Evolutionary conservation across 2,797 vertebrate species (phyloP), one percentile per base, ranked within the genome.

Genomic region (Podarcis lilfordi): DNA sequence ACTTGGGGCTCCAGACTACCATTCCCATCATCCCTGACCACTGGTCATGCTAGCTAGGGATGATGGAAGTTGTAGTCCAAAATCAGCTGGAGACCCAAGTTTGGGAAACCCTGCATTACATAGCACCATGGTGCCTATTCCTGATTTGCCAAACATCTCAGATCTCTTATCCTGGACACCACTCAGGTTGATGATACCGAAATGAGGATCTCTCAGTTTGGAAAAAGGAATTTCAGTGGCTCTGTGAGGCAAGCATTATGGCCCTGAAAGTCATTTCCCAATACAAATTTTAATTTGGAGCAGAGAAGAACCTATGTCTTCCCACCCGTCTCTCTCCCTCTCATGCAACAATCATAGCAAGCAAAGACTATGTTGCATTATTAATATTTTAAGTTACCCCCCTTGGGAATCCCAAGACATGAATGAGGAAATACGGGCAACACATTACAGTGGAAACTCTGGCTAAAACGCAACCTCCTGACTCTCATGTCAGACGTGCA

Each of bases 371-470:
- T 69, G 25, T n/a, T 40, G n/a, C 45, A 76, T 35, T 9, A 82
- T 74, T 43, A 0, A n/a, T 66, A 29, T 84, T 85, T 68, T 64
- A 86, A 78, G 32, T 75, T 78, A 50, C 8, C 9, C 13, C 80
- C 77, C 50, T 37, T 84, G 71, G 27, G 71, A 84, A 59, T 83
- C 72, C 59, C 77, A 80, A 76, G 81, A 91, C 11, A 25, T 61
- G 19, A 32, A 61, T 69, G 85, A 55, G 32, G 27, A 87, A 40
- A 11, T 64, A 1, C 69, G 21, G 21, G 37, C 27, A 72, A 64
- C 87, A 79, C n/a, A 9, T 55, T 66, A 66, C 27, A 74, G 68
- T 66, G 75, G 68, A 79, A 87, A 79, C 76, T 79, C 45, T n/a
- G n/a, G 76, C 75, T 80, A n/a, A 80, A 80, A 66, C 15, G 7